Percentiles rank a stretch among this genome's conserved stretches.
These are phyloP conservation scores for Macrostomum lignano DNA, from an alignment of 1,140 invertebrate species.

Conservation along the genomic window DNA sequence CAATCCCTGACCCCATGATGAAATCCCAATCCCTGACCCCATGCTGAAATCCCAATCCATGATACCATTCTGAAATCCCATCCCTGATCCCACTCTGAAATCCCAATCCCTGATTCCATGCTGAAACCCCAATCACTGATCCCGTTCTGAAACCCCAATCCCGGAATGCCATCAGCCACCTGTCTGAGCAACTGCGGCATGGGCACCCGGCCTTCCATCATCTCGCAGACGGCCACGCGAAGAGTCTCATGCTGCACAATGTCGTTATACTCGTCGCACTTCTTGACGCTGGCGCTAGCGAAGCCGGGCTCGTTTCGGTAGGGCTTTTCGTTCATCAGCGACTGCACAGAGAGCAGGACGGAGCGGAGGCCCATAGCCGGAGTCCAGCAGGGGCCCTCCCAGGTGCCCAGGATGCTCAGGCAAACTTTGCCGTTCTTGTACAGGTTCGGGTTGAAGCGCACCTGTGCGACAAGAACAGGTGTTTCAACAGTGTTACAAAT, in stretches of 20 bases:
- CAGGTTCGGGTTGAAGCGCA: constrained; percentile 37
- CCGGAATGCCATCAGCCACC: too few species aligned
- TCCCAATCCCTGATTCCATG: too few species aligned
- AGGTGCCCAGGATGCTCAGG: constrained; percentile 36
- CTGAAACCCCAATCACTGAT: too few species aligned
- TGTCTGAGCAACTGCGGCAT: too few species aligned
- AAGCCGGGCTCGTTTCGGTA: constrained; percentile 37
- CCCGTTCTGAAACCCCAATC: too few species aligned
- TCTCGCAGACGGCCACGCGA: constrained; percentile 33
- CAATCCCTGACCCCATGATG: too few species aligned
- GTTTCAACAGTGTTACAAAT: too few species aligned
- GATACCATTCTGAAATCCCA: too few species aligned
- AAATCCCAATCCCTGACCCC: too few species aligned
- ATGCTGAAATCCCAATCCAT: too few species aligned
- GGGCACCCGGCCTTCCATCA: constrained; percentile 26
- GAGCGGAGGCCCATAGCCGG: constrained; percentile 33
- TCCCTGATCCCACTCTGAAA: too few species aligned
- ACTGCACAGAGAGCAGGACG: constrained; percentile 35
- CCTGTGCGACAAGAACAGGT: too few species aligned
- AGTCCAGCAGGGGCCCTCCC: constrained; percentile 35
- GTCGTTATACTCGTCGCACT: constrained; percentile 32
- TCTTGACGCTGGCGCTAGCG: constrained; percentile 28
- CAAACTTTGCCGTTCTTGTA: constrained; percentile 38
- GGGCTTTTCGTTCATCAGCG: constrained; percentile 34
- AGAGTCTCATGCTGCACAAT: constrained; percentile 34